A percentile compares a stretch with the other conserved stretches of the same genome.
phyloP scores from a whole-genome alignment of 2,797 vertebrate species.

The Microctenopoma steveboyesi region DNA sequence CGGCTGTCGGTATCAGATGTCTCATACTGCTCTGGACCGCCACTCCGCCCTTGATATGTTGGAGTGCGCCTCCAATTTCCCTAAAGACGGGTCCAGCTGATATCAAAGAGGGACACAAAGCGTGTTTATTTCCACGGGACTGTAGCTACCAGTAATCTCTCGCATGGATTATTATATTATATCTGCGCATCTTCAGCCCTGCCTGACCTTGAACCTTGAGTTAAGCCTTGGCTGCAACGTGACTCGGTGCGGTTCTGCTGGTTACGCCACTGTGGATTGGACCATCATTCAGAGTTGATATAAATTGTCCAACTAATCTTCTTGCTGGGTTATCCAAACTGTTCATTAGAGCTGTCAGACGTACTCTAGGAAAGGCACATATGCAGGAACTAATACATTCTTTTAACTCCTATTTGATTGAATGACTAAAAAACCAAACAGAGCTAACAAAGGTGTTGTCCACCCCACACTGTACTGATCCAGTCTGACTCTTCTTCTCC shows the following conservation, averaged over 20 bases:
- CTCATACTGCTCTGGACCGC: conserved; percentile 48
- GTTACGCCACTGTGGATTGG: conserved; percentile 32
- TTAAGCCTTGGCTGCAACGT: conserved; percentile 51
- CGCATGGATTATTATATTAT: conserved; percentile 39
- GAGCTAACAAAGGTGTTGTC: too few relatives aligned
- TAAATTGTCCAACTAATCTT: conserved; percentile 62
- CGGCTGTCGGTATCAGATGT: conserved; percentile 54
- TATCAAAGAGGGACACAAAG: conserved; percentile 8
- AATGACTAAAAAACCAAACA: too few relatives aligned
- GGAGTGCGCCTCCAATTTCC: conserved; percentile 43
- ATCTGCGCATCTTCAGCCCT: conserved; percentile 35
- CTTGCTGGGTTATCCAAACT: conserved; percentile 52
- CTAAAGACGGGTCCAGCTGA: background rate
- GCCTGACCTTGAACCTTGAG: conserved; percentile 33
- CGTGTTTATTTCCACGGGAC: background rate
- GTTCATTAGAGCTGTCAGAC: conserved; percentile 48
- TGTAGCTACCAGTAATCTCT: conserved; percentile 27
- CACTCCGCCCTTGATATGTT: conserved; percentile 44
- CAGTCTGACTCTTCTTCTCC: too few relatives aligned
- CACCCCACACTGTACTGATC: too few relatives aligned
- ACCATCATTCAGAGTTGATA: conserved; percentile 54
- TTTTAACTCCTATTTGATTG: too few relatives aligned
- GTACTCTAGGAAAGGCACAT: conserved; percentile 4
- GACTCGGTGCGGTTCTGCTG: conserved; percentile 24
- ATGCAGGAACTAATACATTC: too few relatives aligned